Conservation (phyloP, 2,797 vertebrate genomes). For the Sebastes trivittatus region DNA sequence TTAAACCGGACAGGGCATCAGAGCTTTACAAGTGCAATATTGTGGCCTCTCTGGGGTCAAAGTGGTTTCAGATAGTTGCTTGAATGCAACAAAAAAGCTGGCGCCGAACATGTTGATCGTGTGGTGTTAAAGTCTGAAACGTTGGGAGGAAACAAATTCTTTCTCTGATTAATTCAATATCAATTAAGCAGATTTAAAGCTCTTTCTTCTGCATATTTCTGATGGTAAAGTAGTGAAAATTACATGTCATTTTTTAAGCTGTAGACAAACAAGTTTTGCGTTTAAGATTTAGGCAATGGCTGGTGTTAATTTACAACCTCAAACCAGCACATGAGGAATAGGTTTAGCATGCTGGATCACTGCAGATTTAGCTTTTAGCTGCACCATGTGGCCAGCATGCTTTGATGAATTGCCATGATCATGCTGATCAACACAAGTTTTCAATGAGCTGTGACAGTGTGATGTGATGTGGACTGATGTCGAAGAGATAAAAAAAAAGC, state of each 20-base stretch:
- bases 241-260: background rate
- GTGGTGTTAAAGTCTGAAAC: background rate
- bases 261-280: background rate
- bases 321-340: slow-evolving; percentile 12
- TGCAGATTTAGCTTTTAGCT: slow-evolving; percentile 16
- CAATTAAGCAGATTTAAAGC: background rate
- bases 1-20: slow-evolving; percentile 7
- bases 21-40: background rate
- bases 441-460: slow-evolving; percentile 11
- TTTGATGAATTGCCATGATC: slow-evolving; percentile 14
- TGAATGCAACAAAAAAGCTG: background rate
- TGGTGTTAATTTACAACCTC: slow-evolving; percentile 33
- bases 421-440: slow-evolving; percentile 13
- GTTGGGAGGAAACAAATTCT: background rate
- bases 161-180: background rate
- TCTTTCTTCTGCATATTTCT: background rate
- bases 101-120: background rate
- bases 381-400: slow-evolving; percentile 35
- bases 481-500: background rate
- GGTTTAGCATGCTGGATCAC: slow-evolving; percentile 1
- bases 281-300: background rate
- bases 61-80: background rate
- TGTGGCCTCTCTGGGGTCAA: background rate
- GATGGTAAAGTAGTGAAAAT: background rate
- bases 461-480: slow-evolving; percentile 22